Percentiles rank a stretch among this genome's conserved stretches.
These are phyloP conservation scores for Sesia bembeciformis DNA, from an alignment of 2,888 invertebrate genomes.

Conservation along the genomic window DNA sequence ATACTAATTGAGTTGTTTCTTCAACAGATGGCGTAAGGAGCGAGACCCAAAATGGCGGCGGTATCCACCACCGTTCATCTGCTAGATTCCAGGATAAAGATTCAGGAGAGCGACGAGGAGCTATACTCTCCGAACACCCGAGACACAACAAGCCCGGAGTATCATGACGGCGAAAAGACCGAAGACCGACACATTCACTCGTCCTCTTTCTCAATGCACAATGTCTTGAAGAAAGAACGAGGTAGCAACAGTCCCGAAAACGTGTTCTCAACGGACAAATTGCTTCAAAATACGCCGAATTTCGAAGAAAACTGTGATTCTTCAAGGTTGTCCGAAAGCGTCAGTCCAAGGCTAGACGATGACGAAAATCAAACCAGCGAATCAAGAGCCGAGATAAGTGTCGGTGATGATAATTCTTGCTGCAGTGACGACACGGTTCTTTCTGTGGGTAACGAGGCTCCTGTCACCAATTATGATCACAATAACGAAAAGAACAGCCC, in stretches of 20 bases:
- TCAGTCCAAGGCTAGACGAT: constrained; percentile 46
- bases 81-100: constrained; percentile 51
- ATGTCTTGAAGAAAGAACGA: constrained; percentile 64
- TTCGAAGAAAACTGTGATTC: constrained; percentile 42
- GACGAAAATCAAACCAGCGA: constrained; percentile 35
- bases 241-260: constrained; percentile 62
- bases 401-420: constrained; percentile 76
- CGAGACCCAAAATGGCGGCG: constrained; percentile 53
- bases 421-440: constrained; percentile 86
- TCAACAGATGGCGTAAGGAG: constrained; percentile 57
- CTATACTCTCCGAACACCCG: constrained; percentile 57
- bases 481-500: constrained; percentile 28
- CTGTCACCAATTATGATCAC: constrained; percentile 47
- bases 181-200: constrained; percentile 44
- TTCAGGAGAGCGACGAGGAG: constrained; percentile 64
- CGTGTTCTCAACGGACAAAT: constrained; percentile 65
- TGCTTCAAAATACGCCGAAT: constrained; percentile 59
- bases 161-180: constrained; percentile 50
- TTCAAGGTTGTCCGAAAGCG: constrained; percentile 28
- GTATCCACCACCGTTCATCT: constrained; percentile 57
- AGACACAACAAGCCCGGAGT: constrained; percentile 56
- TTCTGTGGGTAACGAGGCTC: constrained; percentile 86
- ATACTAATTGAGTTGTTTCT: constrained; percentile 6
- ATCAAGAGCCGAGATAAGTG: constrained; percentile 54
- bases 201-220: constrained; percentile 66